Base-by-base conservation (phyloP, 1,140 invertebrate species). In the Panagrolaimus sp. region DNA sequence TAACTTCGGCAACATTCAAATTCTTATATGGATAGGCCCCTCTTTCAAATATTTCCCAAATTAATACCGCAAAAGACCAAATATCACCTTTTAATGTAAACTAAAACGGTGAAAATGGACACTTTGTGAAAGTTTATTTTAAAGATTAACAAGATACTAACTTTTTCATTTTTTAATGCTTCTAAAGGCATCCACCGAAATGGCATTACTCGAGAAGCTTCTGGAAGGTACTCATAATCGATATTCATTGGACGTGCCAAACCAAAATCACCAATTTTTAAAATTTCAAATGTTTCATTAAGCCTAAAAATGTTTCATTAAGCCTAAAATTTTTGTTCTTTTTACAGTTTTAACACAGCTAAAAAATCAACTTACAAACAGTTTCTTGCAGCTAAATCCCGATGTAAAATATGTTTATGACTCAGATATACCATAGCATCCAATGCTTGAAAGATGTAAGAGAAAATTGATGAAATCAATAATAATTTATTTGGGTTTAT, bases 111-210 rank as follows among this genome's bases (percentile, higher is more conserved):
- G 2, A 38, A 38, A 38, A 38, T 4, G 7, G 2, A 38, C 32
- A n/a, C n/a, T n/a, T n/a, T 38, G 7, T 2, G 32, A 4, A 38
- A 4, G 7, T 38, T 38, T 38, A 4, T 38, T 38, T 38, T 38
- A 7, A 38, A 38, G 32, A 4, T 38, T 38, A 38, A 38, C 7
- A 4, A 38, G n/a, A n/a, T n/a, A 38, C 7, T 38, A 38, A 38
- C 32, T 7, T 38, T 38, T 38, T 7, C 32, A 38, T 38, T 38
- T 38, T 4, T 38, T 38, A 38, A 38, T 0, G 94, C 93, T 85
- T 98, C 96, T 0, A 94, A 93, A 0, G 95, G 94, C 94, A 98
- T 98, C 96, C 96, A 98, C 85, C 96, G 96, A 1, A 98, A 91
- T 4, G 62, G 67, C n/a, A 70, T 32, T 86, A 88, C 88, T 86